Base-by-base conservation (phyloP, 2,888 invertebrate genomes). In the Drosophila austrosaltans region DNA sequence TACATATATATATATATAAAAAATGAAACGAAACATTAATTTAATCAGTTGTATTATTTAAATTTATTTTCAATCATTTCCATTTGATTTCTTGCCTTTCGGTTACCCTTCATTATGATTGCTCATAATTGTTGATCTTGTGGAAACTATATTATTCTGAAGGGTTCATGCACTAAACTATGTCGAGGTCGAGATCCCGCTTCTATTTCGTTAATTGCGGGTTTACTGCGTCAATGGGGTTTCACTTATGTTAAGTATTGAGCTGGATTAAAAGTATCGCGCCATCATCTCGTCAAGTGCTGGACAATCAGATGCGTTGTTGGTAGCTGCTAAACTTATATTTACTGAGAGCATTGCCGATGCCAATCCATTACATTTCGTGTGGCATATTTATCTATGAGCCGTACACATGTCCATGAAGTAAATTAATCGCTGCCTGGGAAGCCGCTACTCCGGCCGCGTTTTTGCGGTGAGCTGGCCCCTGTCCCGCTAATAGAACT, bases 401-500 rank as follows among this genome's bases (percentile, higher is more conserved):
- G 36, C 25, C 48, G 10, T 48, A 22, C 48, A 25, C 48, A 48
- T 48, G 22, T 48, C 22, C 48, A 25, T 48, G 4, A 12, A 25
- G 39, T 53, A 58, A 5, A 32, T 73, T 59, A 87, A 42, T 87
- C 82, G 48, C 40, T 70, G n/a, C 65, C 65, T 40, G 74, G 75
- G 12, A 78, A 28, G 4, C 74, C 70, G 25, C 71, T 59, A 53
- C 68, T 72, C 1, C 84, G 82, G 1, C 80, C 76, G n/a, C 85
- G 87, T 42, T 85, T 85, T 22, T 89, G 81, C 0, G 89, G 82
- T 3, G 74, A 76, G 58, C 78, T 68, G 22, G 68, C 28, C 7
- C 28, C 22, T 20, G 59, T 60, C 8, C 30, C 63, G 2, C 66
- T 62, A 2, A 67, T 65, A 32, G 57, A n/a, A 36, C 66, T 58